Percentiles rank a stretch among this genome's conserved stretches.
phyloP scores from a whole-genome alignment of 1,140 invertebrate genomes.

The Cephus cinctus region DNA sequence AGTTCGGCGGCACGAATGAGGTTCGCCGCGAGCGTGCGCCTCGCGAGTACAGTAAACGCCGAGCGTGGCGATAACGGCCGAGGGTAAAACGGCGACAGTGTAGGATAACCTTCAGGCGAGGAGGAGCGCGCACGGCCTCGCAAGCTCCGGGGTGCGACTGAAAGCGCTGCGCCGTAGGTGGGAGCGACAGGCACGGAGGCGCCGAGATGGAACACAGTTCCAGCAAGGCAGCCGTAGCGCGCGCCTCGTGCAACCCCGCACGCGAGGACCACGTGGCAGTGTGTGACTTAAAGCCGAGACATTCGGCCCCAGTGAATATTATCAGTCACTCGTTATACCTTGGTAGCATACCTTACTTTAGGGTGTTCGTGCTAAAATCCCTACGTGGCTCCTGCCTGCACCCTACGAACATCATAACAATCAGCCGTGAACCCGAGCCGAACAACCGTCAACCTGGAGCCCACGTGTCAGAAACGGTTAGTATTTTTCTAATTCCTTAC shows the following conservation, averaged over 20 bases:
- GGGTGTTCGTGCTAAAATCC: no score
- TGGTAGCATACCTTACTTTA: no score
- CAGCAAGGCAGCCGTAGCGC: conserved; percentile 37
- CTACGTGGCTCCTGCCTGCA: conserved; percentile 4
- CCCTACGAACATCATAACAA: conserved; percentile 9
- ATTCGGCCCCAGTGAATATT: neutral
- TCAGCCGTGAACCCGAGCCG: conserved; percentile 21
- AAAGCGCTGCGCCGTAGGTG: conserved; percentile 16
- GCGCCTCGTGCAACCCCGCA: conserved; percentile 36
- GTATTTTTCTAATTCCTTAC: conserved; percentile 12
- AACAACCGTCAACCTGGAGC: conserved; percentile 57
- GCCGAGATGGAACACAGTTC: conserved; percentile 31
- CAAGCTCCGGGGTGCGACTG: conserved; percentile 25
- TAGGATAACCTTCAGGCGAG: conserved; percentile 11
- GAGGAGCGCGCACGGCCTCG: conserved; percentile 21
- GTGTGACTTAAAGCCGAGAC: conserved; percentile 9
- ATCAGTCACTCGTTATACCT: no score
- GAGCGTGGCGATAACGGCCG: no score
- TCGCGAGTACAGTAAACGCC: no score
- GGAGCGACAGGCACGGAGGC: conserved; percentile 16
- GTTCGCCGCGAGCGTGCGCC: no score
- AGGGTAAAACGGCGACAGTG: no score
- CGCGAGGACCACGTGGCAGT: conserved; percentile 39
- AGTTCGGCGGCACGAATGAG: no score
- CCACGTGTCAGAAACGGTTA: conserved; percentile 59